Evolutionary conservation across 2,888 invertebrate species (phyloP), one percentile per base, ranked within the genome.

Genomic region (Hirtodrosophila duncani): DNA sequence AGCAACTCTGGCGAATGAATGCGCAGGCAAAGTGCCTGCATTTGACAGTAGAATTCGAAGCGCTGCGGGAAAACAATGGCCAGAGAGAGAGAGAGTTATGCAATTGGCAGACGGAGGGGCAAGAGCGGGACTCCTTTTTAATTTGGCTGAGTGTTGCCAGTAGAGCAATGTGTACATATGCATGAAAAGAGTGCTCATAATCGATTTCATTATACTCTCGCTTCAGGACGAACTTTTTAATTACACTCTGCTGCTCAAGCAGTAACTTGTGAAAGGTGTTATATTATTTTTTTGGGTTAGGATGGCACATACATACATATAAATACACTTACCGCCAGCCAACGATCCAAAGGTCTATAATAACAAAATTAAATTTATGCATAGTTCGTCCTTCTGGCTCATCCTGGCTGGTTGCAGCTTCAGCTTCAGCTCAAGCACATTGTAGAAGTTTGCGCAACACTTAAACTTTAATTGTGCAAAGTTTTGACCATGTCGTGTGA

Each of bases 381-480:
- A 62, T 57, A 52, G 41, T 63, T n/a, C 30, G 46, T 51, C 14
- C 27, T n/a, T n/a, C 14, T n/a, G 20, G 8, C 33, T 21, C 7
- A n/a, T 8, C 10, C 14, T 18, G 7, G 10, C 27, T 34, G 36
- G 38, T 58, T 49, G 36, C 23, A 26, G 33, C 31, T 39, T n/a
- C n/a, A n/a, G n/a, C n/a, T n/a, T n/a, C n/a, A n/a, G n/a, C 59
- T 42, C 37, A 27, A 53, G 64, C 80, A 60, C 72, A 56, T 51
- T 70, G 57, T 60, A 55, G 60, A 81, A 78, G 77, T 78, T 78
- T 78, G 63, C 64, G 77, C 67, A 81, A 81, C 77, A 78, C 82
- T 81, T 81, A 75, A 81, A 79, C 81, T 79, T 79, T 77, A 81
- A 77, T 81, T 77, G 77, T 81, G 56, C 64, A 81, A 74, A 75